Evolutionary conservation across 2,888 invertebrate genomes (phyloP), one percentile per base, ranked within the genome.

Genomic region (Desoria tigrina): DNA sequence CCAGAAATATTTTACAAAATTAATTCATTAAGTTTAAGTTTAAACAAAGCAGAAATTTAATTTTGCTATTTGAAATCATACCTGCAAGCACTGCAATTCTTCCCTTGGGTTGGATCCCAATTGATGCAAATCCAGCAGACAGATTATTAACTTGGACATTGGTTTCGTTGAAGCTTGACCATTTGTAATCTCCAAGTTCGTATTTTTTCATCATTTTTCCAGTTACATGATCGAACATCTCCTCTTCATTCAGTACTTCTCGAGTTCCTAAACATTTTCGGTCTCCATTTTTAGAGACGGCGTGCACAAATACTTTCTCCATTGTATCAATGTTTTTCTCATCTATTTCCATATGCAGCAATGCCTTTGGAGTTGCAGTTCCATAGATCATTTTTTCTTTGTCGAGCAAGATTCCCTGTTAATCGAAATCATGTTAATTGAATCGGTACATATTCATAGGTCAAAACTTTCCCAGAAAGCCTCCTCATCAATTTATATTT

Each of bases 31-130:
- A n/a, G n/a, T n/a, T n/a, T n/a, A n/a, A n/a, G n/a, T n/a, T n/a
- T n/a, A n/a, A n/a, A n/a, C n/a, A n/a, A n/a, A n/a, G n/a, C n/a
- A n/a, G n/a, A n/a, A n/a, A n/a, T n/a, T n/a, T n/a, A n/a, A n/a
- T n/a, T n/a, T n/a, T n/a, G n/a, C 85, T 0, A 98, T 99, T 83
- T 99, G 99, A n/a, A n/a, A n/a, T n/a, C n/a, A n/a, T n/a, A n/a
- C n/a, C n/a, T 0, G 97, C 95, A 83, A 96, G 98, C 78, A 99
- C 88, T 62, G 92, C 94, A 74, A 98, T 85, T 80, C 90, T 92
- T 69, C 86, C 82, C 11, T 85, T 84, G 9, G 90, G 87, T 75
- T 82, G 81, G 77, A 90, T 86, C 28, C 94, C 94, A 42, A 92
- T 81, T 77, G 87, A 88, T 45, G 89, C 84, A 70, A 99, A 83